Base-by-base conservation (phyloP, 2,113 vertebrate species). In the Planiliza haematocheilus region DNA sequence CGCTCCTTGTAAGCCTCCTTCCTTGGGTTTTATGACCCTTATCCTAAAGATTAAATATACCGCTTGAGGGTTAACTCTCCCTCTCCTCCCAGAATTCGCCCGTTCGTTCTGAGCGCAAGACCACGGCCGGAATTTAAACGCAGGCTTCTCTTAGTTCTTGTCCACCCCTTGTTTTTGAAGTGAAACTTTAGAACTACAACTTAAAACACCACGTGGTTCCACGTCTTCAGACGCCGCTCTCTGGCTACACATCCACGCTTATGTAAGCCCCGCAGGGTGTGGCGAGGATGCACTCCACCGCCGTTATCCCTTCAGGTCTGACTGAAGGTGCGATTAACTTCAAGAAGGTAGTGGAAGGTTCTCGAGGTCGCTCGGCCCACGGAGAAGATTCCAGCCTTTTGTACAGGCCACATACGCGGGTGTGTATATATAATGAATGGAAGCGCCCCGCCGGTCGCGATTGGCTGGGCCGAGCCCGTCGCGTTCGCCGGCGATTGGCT, bases 361-460 rank as follows among this genome's bases (percentile, higher is more conserved):
- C 38, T 18, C 34, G 3, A 1, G 1, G 24, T 9, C 12, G n/a
- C n/a, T 10, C 18, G 3, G 34, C 66, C 53, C 53, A 20, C 30
- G 0, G 42, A 17, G 11, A 38, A 11, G 14, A 24, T 64, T 61
- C 85, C 81, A 84, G 30, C 8, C 42, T 49, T 77, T 38, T 70
- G 52, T 72, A 57, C 17, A 53, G 34, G 60, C 38, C 41, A 21
- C 67, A 69, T 6, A 56, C 67, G 74, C 37, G 57, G 11, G 68
- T 17, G 13, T 21, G 46, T 60, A 77, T 86, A 8, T 14, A 58
- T 59, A 79, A 82, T 81, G 67, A 84, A 87, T 77, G 72, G 63
- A 60, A 63, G 58, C 59, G 36, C 64, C 38, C 53, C 71, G 59
- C 78, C 64, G 14, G 7, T 17, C 10, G 4, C 24, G 11, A 85